Conservation (phyloP, 2,113 vertebrate genomes). For the Semicossyphus pulcher region DNA sequence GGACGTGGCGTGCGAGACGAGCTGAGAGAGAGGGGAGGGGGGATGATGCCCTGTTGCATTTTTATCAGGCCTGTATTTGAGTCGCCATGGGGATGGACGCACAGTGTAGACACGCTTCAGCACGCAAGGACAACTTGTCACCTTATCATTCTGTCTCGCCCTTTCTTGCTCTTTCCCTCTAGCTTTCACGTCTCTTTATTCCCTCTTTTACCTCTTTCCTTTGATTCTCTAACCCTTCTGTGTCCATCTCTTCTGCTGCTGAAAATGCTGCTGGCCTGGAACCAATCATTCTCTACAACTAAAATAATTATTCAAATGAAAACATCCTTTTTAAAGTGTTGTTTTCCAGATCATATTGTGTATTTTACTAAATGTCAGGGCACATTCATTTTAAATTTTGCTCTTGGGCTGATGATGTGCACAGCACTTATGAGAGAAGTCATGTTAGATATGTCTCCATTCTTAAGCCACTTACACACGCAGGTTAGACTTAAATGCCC, state of each 20-base stretch:
- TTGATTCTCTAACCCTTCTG: background rate
- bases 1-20: conserved; percentile 6
- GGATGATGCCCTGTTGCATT: conserved; percentile 49
- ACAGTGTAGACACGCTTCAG: conserved; percentile 37
- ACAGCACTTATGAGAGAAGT: background rate
- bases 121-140: conserved; percentile 54
- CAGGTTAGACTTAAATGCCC: conserved; percentile 8
- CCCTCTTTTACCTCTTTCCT: background rate
- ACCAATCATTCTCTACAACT: background rate
- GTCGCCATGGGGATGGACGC: conserved; percentile 50
- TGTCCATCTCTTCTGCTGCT: background rate
- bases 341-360: background rate
- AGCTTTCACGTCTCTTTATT: background rate
- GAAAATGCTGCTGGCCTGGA: background rate
- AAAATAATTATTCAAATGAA: too few species aligned
- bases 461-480: background rate
- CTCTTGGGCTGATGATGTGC: conserved; percentile 1
- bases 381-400: background rate
- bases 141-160: conserved; percentile 38
- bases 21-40: background rate
- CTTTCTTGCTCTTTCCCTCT: conserved; percentile 9
- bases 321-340: background rate
- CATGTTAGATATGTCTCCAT: conserved; percentile 11
- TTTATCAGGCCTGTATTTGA: conserved; percentile 49
- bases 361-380: background rate